Evolutionary conservation across 35 echinoderm and acorn worm species (phyloP).

Genomic region (Lytechinus variegatus): DNA sequence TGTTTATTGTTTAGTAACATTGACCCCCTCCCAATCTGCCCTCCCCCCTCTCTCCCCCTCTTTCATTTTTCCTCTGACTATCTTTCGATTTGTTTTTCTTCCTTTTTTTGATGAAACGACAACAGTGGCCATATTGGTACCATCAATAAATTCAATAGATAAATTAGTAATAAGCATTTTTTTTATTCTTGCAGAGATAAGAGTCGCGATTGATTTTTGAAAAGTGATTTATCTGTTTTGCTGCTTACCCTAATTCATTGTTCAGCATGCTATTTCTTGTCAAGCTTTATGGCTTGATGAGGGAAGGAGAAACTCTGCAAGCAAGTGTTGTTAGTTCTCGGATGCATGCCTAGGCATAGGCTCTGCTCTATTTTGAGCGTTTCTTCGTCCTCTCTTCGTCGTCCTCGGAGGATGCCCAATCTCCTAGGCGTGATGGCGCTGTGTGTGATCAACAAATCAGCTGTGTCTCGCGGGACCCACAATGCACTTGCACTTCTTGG

Average conservation of each 20-base stretch:
- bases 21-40: too few species aligned
- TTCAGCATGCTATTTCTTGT: neutral
- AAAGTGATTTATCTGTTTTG: neutral
- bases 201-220: neutral
- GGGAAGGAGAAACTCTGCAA: neutral
- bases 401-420: neutral
- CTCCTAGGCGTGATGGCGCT: slow-evolving; percentile 15
- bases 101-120: too few species aligned
- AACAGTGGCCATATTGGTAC: too few species aligned
- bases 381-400: neutral
- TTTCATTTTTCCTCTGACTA: too few species aligned
- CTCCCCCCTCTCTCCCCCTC: too few species aligned
- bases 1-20: too few species aligned
- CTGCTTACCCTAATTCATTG: neutral
- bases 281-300: neutral
- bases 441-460: slow-evolving; percentile 55
- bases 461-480: slow-evolving; percentile 43
- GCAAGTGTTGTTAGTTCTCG: slow-evolving; percentile 17
- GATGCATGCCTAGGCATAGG: slow-evolving; percentile 26
- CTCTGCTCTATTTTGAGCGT: slow-evolving; percentile 28
- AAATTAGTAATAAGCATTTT: neutral
- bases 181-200: neutral
- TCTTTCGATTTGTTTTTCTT: too few species aligned
- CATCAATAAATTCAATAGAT: too few species aligned
- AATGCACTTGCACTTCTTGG: slow-evolving; percentile 47